Evolutionary conservation across 2,888 invertebrate genomes (phyloP).

Genomic region (Dicycla oo): DNA sequence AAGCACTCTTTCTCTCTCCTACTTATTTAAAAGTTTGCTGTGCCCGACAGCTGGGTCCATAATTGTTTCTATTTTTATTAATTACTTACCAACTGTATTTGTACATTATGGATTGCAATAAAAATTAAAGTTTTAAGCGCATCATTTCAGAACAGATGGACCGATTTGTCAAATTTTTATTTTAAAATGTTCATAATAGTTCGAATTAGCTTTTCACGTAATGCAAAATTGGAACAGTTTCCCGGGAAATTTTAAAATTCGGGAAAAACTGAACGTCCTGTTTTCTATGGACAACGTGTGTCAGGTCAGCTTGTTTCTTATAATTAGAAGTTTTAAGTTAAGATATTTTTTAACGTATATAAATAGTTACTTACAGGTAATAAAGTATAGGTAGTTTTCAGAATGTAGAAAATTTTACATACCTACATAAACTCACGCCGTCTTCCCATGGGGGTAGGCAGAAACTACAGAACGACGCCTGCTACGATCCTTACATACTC

Average conservation of each 20-base stretch:
- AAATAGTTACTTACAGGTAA: neutral
- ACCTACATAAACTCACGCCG: too few relatives aligned
- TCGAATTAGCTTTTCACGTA: neutral
- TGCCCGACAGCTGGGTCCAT: too few relatives aligned
- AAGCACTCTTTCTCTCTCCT: too few relatives aligned
- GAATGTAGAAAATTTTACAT: too few relatives aligned
- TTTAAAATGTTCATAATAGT: neutral
- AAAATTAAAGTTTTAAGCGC: neutral
- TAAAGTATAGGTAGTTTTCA: too few relatives aligned
- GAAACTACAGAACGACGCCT: too few relatives aligned
- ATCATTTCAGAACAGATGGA: neutral
- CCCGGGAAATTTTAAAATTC: neutral
- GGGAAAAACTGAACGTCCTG: neutral
- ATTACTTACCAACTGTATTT: too few relatives aligned
- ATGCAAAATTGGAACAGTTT: neutral
- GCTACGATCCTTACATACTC: too few relatives aligned
- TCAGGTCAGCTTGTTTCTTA: neutral
- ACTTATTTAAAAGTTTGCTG: too few relatives aligned
- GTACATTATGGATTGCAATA: too few relatives aligned
- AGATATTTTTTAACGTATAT: neutral
- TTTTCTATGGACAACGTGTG: neutral
- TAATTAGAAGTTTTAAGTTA: neutral
- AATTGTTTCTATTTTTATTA: too few relatives aligned
- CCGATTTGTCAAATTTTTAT: neutral
- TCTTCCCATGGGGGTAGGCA: too few relatives aligned